phyloP scores from a whole-genome alignment of 2,888 invertebrate genomes.

The Apomyelois bistriatella region DNA sequence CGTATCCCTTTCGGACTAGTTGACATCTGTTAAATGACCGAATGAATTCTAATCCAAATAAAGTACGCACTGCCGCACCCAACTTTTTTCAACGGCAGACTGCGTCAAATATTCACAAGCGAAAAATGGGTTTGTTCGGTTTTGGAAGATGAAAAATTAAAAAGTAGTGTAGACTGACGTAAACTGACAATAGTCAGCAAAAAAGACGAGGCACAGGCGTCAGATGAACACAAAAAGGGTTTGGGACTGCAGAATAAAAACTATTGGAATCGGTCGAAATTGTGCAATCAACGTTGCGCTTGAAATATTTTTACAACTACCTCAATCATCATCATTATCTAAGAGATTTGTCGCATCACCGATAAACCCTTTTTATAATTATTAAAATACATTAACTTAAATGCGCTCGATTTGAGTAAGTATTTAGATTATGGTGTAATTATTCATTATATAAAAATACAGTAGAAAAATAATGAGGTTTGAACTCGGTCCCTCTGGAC shows the following conservation, averaged over 20 bases:
- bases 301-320: constrained; percentile 4
- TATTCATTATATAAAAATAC: no score
- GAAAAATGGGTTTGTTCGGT: constrained; percentile 7
- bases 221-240: constrained; percentile 13
- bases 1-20: constrained; percentile 31
- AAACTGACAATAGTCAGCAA: constrained; percentile 26
- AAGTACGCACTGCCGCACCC: background rate
- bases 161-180: constrained; percentile 28
- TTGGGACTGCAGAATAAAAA: constrained; percentile 21
- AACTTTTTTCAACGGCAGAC: background rate
- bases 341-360: no score
- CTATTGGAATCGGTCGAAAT: constrained; percentile 27
- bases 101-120: constrained; percentile 10
- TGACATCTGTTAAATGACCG: constrained; percentile 26
- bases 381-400: no score
- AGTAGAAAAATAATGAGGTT: no score
- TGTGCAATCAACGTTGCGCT: constrained; percentile 32
- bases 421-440: no score
- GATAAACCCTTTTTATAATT: no score
- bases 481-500: no score
- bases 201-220: constrained; percentile 28
- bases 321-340: background rate
- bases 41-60: background rate
- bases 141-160: constrained; percentile 29
- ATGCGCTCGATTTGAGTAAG: no score